These are phyloP conservation scores for Danio choprae DNA, from an alignment of 2,797 vertebrate genomes.

Conservation along the genomic window DNA sequence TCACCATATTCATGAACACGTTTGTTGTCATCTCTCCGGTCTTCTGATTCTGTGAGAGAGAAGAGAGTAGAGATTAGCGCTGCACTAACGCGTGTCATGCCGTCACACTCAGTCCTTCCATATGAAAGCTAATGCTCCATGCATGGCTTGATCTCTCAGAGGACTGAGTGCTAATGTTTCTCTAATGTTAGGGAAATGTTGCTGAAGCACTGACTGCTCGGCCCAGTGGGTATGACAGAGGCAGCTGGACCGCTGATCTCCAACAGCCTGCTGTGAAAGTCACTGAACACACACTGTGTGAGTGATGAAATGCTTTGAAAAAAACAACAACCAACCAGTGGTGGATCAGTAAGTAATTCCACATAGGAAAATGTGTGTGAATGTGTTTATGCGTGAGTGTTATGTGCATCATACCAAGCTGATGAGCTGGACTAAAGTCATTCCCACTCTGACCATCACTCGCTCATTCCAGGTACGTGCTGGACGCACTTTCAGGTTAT, in stretches of 20 bases:
- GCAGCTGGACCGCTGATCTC: conserved; percentile 16
- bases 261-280: conserved; percentile 29
- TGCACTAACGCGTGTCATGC: conserved; percentile 22
- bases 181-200: conserved; percentile 24
- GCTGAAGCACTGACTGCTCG: background rate
- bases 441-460: conserved; percentile 82
- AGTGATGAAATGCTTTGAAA: conserved; percentile 37
- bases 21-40: conserved; percentile 84
- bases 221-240: background rate
- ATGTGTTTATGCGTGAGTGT: conserved; percentile 36
- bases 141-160: conserved; percentile 33
- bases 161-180: conserved; percentile 8
- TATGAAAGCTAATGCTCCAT: conserved; percentile 52
- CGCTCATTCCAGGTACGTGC: conserved; percentile 78
- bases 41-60: conserved; percentile 76
- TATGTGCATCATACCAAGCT: conserved; percentile 73
- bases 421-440: conserved; percentile 84
- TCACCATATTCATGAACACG: conserved; percentile 86
- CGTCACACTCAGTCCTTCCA: conserved; percentile 49
- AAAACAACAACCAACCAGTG: conserved; percentile 30
- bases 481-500: conserved; percentile 83
- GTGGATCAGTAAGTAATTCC: conserved; percentile 38
- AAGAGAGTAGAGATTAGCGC: conserved; percentile 55
- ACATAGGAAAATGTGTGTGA: conserved; percentile 1
- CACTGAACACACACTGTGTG: conserved; percentile 3